Evolutionary conservation across 2,797 vertebrate species (phyloP), one percentile per base, ranked within the genome.

Genomic region (Scolopax rusticola): DNA sequence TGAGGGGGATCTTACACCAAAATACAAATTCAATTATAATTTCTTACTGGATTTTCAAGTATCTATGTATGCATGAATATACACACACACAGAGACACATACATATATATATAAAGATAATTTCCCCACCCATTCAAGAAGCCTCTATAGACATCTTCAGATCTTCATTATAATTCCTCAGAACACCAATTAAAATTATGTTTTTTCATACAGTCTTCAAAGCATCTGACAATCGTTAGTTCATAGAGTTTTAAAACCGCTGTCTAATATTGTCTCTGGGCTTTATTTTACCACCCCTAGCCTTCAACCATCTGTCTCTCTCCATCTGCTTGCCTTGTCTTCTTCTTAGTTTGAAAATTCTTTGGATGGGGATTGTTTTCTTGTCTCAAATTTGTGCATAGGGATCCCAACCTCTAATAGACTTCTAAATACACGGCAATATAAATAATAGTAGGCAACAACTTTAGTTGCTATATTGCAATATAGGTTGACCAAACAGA

Each of bases 301-400:
- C 25, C 48, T 92, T 51, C 48, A 91, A 27, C 95, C 95, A 95
- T 96, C 95, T 96, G 94, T 92, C 60, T 92, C 60, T 56, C 28
- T 91, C 89, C 95, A 96, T 96, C 95, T 97, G 95, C 87, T 96
- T 96, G 81, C 85, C 87, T 87, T 19, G 0, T 87, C 64, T 92
- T 96, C 40, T 80, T 70, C 71, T 92, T 74, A 92, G 75, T 92
- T 96, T 68, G 60, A 92, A 85, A 85, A 83, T 85, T 89, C 82
- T 95, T 95, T 93, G 64, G 64, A 92, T 95, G 15, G 8, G 8
- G 25, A 84, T 87, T 74, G 56, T 87, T 68, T 85, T 95, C 64
- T 83, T 92, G 71, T 36, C 57, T 96, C 4, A 4, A 8, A 40
- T 79, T 85, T 83, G 36, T 64, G 28, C 48, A 60, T n/a, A 85